A percentile compares a stretch with the other conserved stretches of the same genome.
Evolutionary conservation across 2,888 invertebrate genomes (phyloP).

Genomic region (Morpho achilles): DNA sequence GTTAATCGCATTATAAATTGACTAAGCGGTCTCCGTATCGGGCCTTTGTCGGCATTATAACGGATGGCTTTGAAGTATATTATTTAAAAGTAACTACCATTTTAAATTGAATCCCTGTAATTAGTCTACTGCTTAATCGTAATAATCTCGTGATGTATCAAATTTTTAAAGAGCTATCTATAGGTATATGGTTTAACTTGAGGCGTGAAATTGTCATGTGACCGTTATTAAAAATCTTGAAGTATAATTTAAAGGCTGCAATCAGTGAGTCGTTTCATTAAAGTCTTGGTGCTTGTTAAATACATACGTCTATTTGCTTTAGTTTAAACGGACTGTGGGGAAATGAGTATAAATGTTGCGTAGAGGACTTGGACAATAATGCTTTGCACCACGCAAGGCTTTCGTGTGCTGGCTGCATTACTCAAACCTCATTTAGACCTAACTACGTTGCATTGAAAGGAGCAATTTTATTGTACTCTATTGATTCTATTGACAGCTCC

Average conservation of each 20-base stretch:
- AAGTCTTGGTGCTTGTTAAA: constrained; percentile 15
- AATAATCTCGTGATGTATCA: constrained; percentile 29
- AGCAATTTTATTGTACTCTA: constrained; percentile 73
- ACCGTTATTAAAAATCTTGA: background rate
- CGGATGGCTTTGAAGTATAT: constrained; percentile 55
- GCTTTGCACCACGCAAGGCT: constrained; percentile 56
- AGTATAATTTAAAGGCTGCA: background rate
- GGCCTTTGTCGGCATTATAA: constrained; percentile 67
- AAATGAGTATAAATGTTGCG: constrained; percentile 30
- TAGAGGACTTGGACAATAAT: constrained; percentile 38
- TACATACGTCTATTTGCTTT: constrained; percentile 21
- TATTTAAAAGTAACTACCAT: constrained; percentile 54
- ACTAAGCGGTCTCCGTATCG: constrained; percentile 53
- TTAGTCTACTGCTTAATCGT: constrained; percentile 49
- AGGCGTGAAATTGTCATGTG: background rate
- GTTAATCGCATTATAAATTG: constrained; percentile 76
- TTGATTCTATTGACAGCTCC: constrained; percentile 69
- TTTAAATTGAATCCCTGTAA: constrained; percentile 58
- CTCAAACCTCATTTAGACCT: constrained; percentile 76
- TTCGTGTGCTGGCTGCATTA: constrained; percentile 69
- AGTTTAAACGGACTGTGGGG: constrained; percentile 29
- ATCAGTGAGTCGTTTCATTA: constrained; percentile 9
- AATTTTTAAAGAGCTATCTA: constrained; percentile 15
- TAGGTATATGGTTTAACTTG: constrained; percentile 1
- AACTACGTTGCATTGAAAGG: constrained; percentile 71